Conservation (phyloP, 2,113 vertebrate species). For the Cnemophilus loriae region DNA sequence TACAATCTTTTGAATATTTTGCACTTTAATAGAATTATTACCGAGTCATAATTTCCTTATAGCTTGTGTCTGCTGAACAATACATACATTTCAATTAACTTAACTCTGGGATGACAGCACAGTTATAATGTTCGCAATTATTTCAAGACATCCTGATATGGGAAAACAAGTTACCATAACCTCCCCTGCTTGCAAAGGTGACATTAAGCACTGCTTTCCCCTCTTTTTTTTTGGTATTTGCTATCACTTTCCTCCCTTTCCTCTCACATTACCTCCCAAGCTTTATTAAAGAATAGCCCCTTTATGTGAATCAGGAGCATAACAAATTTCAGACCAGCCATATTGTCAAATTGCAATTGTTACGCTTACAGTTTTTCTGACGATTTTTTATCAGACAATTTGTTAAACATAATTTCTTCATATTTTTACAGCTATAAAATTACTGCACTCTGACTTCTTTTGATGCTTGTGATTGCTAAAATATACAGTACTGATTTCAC, state of each 20-base stretch:
- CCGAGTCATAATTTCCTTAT: conserved; percentile 8
- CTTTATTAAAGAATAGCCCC: neutral
- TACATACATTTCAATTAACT: conserved; percentile 3
- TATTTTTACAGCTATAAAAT: neutral
- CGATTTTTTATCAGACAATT: neutral
- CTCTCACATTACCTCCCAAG: neutral
- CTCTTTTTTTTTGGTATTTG: neutral
- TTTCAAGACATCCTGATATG: neutral
- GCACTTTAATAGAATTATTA: conserved; percentile 6
- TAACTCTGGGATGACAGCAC: neutral
- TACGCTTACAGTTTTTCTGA: neutral
- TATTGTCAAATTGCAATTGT: neutral
- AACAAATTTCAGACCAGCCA: neutral
- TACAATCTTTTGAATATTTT: neutral
- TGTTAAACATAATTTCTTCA: neutral
- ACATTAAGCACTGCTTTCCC: neutral
- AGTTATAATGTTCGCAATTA: neutral
- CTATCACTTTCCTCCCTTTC: neutral
- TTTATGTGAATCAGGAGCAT: neutral
- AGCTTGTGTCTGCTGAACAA: conserved; percentile 21
- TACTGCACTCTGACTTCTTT: neutral
- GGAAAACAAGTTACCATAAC: neutral
- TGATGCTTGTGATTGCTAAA: neutral
- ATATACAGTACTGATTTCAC: neutral
- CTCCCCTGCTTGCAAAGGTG: neutral